Evolutionary conservation across 2,797 vertebrate species (phyloP), one percentile per base, ranked within the genome.

Genomic region (Manis javanica): DNA sequence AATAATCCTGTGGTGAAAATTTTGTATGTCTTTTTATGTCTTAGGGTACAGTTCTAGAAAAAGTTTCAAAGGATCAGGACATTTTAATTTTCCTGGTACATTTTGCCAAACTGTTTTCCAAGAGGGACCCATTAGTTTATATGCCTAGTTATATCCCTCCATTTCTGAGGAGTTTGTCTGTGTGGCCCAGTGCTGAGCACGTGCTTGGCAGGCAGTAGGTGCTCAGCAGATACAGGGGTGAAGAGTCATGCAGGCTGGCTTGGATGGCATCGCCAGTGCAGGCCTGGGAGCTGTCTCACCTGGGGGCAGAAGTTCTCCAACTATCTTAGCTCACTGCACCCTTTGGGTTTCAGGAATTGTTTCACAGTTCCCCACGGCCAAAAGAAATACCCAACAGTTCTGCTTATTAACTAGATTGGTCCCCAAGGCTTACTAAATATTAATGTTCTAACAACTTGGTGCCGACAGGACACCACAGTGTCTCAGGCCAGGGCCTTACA

Each of bases 1-100:
- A 97, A 95, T 95, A 94, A 90, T 87, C 75, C n/a, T 92, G 19
- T 31, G 49, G 86, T 91, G 74, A 88, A 85, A 89, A 63, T 87
- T 94, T 92, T 75, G 34, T 74, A 26, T 83, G 34, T 97, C 53
- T 61, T 97, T 95, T 96, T 79, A 94, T 95, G 85, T 89, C 69
- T 46, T 87, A 79, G 59, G 74, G 77, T 94, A 77, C 29, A 96
- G 42, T 79, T 95, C 89, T 91, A 86, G 94, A 95, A 78, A 87
- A 78, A 37, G 26, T 82, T 82, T 74, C 81, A 88, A 55, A 66
- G 81, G 51, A 63, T 91, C 72, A 64, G 64, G 81, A 68, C 46
- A 49, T 69, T 90, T 78, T 92, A 92, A 88, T 81, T 13, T 91
- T 95, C 53, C 24, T 78, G 51, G 26, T 81, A 74, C 12, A 31